phyloP scores from a whole-genome alignment of 2,888 invertebrate species.

The Cephus nigrinus region DNA sequence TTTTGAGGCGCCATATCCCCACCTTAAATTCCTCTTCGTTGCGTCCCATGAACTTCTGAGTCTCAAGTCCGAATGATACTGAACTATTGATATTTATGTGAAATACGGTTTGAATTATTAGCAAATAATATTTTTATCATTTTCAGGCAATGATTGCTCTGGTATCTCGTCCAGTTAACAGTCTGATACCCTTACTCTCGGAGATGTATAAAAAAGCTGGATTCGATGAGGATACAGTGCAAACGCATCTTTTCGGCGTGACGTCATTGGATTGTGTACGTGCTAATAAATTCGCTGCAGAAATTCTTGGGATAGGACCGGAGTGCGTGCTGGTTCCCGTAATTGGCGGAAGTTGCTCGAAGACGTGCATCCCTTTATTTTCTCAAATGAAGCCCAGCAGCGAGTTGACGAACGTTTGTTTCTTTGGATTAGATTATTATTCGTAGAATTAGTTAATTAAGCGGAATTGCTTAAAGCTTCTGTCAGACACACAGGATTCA shows the following conservation, averaged over 20 bases:
- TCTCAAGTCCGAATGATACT: neutral
- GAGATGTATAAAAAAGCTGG: slow-evolving; percentile 76
- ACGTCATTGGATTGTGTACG: slow-evolving; percentile 79
- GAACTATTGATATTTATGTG: neutral
- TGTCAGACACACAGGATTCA: neutral
- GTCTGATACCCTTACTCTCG: slow-evolving; percentile 76
- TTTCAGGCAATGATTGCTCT: slow-evolving; percentile 67
- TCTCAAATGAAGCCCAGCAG: slow-evolving; percentile 75
- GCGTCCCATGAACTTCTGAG: neutral
- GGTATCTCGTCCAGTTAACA: slow-evolving; percentile 72
- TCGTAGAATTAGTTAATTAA: neutral
- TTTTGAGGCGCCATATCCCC: slow-evolving; percentile 10
- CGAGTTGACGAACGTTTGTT: slow-evolving; percentile 56
- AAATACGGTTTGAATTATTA: neutral
- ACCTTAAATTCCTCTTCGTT: neutral
- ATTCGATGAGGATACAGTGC: slow-evolving; percentile 74
- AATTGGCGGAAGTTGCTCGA: slow-evolving; percentile 80
- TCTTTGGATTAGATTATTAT: neutral
- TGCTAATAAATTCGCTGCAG: slow-evolving; percentile 80
- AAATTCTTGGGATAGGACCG: slow-evolving; percentile 73
- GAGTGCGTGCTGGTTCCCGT: slow-evolving; percentile 78
- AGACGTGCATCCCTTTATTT: slow-evolving; percentile 81
- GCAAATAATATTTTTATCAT: neutral
- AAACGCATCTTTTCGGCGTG: slow-evolving; percentile 75
- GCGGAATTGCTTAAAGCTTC: neutral